Conservation (phyloP, 1,140 invertebrate genomes). For the Lordiphosa stackelbergi region DNA sequence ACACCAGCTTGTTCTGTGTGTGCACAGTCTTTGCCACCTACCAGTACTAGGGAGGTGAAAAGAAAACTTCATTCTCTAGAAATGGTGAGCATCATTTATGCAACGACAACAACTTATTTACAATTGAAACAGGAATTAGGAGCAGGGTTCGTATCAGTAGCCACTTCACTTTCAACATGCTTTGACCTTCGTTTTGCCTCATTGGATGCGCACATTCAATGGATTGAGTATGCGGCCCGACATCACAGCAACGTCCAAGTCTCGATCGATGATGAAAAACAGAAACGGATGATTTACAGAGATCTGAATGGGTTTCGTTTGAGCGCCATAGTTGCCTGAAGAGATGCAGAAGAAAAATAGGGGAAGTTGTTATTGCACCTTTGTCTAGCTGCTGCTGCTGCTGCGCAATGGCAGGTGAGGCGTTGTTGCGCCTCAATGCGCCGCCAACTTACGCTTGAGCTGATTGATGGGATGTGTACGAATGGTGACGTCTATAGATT, state of each 20-base stretch:
- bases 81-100: slow-evolving; percentile 50
- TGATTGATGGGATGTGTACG: slow-evolving; percentile 81
- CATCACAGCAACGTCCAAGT: slow-evolving; percentile 86
- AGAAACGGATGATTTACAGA: slow-evolving; percentile 87
- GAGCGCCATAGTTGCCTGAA: slow-evolving; percentile 68
- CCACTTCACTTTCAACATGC: slow-evolving; percentile 51
- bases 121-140: slow-evolving; percentile 26
- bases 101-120: slow-evolving; percentile 28
- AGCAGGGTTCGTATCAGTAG: slow-evolving; percentile 20
- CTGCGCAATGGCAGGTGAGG: slow-evolving; percentile 29
- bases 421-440: slow-evolving; percentile 60
- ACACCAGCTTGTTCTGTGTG: slow-evolving; percentile 61
- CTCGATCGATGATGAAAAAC: slow-evolving; percentile 88
- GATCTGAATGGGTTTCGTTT: slow-evolving; percentile 82
- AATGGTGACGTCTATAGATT: slow-evolving; percentile 88
- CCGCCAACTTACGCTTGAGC: slow-evolving; percentile 79
- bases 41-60: slow-evolving; percentile 44
- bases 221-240: slow-evolving; percentile 89
- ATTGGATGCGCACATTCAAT: slow-evolving; percentile 85
- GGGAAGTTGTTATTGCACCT: slow-evolving; percentile 61
- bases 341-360: slow-evolving; percentile 21
- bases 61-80: slow-evolving; percentile 13
- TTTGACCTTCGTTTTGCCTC: slow-evolving; percentile 56
- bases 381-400: slow-evolving; percentile 28
- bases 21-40: slow-evolving; percentile 62